phyloP scores from a whole-genome alignment of 2,888 invertebrate genomes.

The Drosophila emarginata region DNA sequence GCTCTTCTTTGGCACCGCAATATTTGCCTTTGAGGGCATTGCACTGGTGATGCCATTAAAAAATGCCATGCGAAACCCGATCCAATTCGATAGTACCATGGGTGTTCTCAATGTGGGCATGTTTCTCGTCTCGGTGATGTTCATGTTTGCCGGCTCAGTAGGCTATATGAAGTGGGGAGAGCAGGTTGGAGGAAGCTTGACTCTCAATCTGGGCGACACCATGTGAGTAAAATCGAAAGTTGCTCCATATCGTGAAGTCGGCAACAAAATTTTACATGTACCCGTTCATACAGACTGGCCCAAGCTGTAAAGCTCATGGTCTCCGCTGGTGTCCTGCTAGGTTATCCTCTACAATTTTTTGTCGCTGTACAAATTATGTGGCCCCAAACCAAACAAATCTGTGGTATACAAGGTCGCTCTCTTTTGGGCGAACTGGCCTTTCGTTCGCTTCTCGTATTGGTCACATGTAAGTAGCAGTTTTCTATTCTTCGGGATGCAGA shows the following conservation, averaged over 20 bases:
- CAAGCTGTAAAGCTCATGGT: constrained; percentile 92
- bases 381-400: constrained; percentile 86
- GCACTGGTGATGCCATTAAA: constrained; percentile 96
- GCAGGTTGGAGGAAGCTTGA: constrained; percentile 91
- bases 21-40: constrained; percentile 98
- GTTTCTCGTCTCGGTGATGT: constrained; percentile 88
- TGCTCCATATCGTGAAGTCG: not conserved
- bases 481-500: too few relatives aligned
- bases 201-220: constrained; percentile 89
- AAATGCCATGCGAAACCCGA: constrained; percentile 93
- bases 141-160: constrained; percentile 91
- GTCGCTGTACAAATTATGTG: constrained; percentile 95
- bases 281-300: constrained; percentile 86
- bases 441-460: constrained; percentile 87
- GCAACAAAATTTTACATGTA: not conserved
- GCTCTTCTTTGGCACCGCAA: constrained; percentile 96
- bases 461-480: constrained; percentile 89
- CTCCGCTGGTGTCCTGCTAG: constrained; percentile 92
- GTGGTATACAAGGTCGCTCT: constrained; percentile 84
- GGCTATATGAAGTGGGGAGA: constrained; percentile 95
- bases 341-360: constrained; percentile 97
- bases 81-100: constrained; percentile 89
- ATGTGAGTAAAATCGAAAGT: constrained; percentile 63
- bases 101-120: constrained; percentile 96
- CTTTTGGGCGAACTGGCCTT: constrained; percentile 87